Base-by-base conservation (phyloP, 2,113 vertebrate species). In the Phylloscopus trochiloides region DNA sequence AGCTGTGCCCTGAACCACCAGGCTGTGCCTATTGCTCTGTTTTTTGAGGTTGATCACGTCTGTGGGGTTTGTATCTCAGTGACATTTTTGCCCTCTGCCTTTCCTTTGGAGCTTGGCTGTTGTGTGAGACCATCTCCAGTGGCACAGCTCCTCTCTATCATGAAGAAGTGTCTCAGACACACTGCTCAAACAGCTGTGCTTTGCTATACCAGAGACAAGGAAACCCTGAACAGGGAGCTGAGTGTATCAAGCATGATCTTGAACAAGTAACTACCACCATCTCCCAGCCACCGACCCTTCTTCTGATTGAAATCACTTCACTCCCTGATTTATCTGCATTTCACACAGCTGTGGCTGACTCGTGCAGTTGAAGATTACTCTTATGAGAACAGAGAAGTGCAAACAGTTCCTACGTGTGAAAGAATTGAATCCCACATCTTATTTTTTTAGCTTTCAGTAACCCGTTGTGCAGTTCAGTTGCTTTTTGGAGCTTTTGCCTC, bases 301-400 rank as follows among this genome's bases (percentile, higher is more conserved):
- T 70, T 91, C 87, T 79, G 95, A 92, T 72, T 20, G 47, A 72
- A 89, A 95, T 90, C 68, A 13, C 52, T 84, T 47, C 19, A 10
- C 72, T 71, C 74, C 81, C 54, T 20, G 26, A 74, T 55, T 96
- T 94, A 88, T 85, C 94, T 88, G 0, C 63, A 2, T 55, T 76
- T 93, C 92, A 51, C 75, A 80, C 38, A 96, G 90, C 86, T 48
- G 87, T 45, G 84, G 85, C 81, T 86, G 26, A 42, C 34, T 73
- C 13, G 8, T 77, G 82, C 92, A 73, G 78, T 9, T 80, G 43
- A 66, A 76, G 91, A 79, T 80, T 5, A 25, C 57, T 65, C 86
- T 70, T n/a, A 14, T 6, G 70, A 89, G 72, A 80, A 32, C n/a
- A 72, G 52, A 71, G 54, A 76, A 70, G 59, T 12, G 43, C 42